Base-by-base conservation (phyloP, 2,113 vertebrate species). In the Lagopus leucura region DNA sequence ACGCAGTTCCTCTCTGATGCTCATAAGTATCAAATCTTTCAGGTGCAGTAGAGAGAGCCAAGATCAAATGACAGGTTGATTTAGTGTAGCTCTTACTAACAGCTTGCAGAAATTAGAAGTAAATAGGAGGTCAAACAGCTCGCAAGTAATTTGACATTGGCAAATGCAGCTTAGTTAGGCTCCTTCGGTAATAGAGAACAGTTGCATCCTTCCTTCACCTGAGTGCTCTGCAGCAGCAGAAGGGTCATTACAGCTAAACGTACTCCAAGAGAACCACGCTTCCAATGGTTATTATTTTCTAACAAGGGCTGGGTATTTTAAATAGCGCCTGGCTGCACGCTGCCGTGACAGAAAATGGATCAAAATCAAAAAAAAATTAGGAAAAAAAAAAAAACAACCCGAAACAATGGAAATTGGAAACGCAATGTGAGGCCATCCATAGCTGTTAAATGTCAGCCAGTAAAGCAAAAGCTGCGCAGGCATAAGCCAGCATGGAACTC, bases 71-170 rank as follows among this genome's bases (percentile, higher is more conserved):
- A 93, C 91, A 93, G 86, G 81, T 87, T 97, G 97, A 97, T 97
- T 97, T 97, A 97, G 81, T 64, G 75, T 21, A 30, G 87, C 93
- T 97, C 96, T 96, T 94, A 75, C 91, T 91, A 95, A 93, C 93
- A 93, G 96, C 93, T 95, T 94, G 95, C 86, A 97, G 94, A 96
- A 97, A 97, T 97, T 90, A 97, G 94, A 97, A 95, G 93, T 97
- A 97, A 97, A 96, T 94, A 96, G 47, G 82, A 95, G 96, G 97
- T 97, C 96, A 98, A 97, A 94, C 40, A 76, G 92, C 92, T 95
- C 75, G 6, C 47, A 16, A 89, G 92, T 94, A 95, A 97, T 96
- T 96, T 96, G 96, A 97, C 95, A 95, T 93, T 91, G 95, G 96
- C 92, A 96, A 96, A 95, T 78, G 58, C 40, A 38, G 90, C 95